Base-by-base conservation (phyloP, 2,113 vertebrate genomes). In the Phaetusa simplex region DNA sequence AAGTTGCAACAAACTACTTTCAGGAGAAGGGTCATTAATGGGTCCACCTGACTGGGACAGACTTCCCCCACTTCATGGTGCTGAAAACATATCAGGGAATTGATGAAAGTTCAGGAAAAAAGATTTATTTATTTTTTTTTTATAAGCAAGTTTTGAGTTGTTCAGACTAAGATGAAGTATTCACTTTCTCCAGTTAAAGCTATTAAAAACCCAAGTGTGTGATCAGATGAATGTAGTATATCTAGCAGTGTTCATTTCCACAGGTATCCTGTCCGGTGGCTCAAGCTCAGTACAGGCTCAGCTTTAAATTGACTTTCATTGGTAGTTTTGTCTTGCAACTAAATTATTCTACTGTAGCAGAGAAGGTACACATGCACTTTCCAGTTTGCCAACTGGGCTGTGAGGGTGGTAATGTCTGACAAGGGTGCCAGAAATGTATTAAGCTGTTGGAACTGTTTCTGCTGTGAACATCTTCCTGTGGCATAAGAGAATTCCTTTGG, bases 161-260 rank as follows among this genome's bases (percentile, higher is more conserved):
- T 70, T 86, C 45, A 67, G 43, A 16, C 36, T 30, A 56, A 43
- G 55, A 4, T 36, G 26, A 71, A 72, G 13, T 27, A 36, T 52
- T 86, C 0, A 3, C 7, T 85, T 50, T 47, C 22, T 16, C 11
- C 32, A n/a, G 0, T n/a, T 55, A 59, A 78, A 82, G 65, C 19
- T 66, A 8, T 34, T 82, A 10, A n/a, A 73, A n/a, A 18, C 30
- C 23, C 52, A 36, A 19, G 27, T 43, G 12, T 2, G 2, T 17
- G 30, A 34, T 43, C 9, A 61, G n/a, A 27, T 36, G 34, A 67
- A 47, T 11, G 8, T 6, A 0, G 1, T 0, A 0, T 29, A 5
- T 32, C n/a, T 29, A 42, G 13, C 23, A 8, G 2, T 19, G 53
- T n/a, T 55, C 26, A 6, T 77, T 91, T 61, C 27, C 14, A 2